Evolutionary conservation across 2,797 vertebrate species (phyloP).

Genomic region (Lutjanus argentimaculatus): DNA sequence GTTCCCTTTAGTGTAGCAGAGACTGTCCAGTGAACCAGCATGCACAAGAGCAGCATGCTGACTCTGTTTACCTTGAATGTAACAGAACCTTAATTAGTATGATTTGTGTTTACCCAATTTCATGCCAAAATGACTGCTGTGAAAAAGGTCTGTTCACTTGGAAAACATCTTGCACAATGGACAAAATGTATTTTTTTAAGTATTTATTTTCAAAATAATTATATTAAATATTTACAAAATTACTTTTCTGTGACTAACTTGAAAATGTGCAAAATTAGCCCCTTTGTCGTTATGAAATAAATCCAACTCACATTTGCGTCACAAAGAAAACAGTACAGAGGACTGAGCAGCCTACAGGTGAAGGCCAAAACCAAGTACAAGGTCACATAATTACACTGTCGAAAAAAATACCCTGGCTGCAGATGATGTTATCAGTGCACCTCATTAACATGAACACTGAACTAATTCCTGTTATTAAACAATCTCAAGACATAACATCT

Average conservation of each 20-base stretch:
- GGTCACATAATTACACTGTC: conserved; percentile 11
- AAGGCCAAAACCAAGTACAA: conserved; percentile 2
- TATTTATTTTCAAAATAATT: conserved; percentile 83
- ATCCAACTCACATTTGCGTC: neutral
- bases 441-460: conserved; percentile 7
- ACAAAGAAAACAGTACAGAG: conserved; percentile 2
- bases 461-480: conserved; percentile 8
- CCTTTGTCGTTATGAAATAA: conserved; percentile 13
- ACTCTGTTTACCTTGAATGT: too few species aligned
- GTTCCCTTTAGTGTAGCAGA: too few species aligned
- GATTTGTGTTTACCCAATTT: too few species aligned
- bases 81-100: too few species aligned
- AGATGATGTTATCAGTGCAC: conserved; percentile 7
- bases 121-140: too few species aligned
- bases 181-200: conserved; percentile 44
- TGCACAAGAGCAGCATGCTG: too few species aligned
- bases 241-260: conserved; percentile 18
- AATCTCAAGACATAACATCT: conserved; percentile 9
- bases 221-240: conserved; percentile 75
- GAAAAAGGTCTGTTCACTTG: too few species aligned
- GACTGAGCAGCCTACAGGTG: neutral
- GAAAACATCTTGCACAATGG: too few species aligned
- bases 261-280: conserved; percentile 62
- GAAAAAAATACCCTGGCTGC: conserved; percentile 12
- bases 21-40: too few species aligned